Base-by-base conservation (phyloP, 2,797 vertebrate species). In the Microctenopoma stevenorrisi region DNA sequence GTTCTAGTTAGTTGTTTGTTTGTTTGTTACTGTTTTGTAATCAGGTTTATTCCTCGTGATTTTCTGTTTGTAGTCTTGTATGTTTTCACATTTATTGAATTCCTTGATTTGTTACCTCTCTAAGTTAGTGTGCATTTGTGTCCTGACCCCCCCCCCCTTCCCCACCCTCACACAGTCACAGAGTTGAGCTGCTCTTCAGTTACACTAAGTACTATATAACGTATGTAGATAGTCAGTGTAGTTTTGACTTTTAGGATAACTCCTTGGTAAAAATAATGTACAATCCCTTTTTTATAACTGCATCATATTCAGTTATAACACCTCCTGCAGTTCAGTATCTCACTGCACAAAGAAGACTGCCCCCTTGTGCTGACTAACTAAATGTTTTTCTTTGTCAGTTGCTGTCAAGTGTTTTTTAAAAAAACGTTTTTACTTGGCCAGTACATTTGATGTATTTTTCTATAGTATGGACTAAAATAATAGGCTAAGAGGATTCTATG, bases 301-400 rank as follows among this genome's bases (percentile, higher is more conserved):
- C 6, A 0, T 33, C 6, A 42, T 12, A 28, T 46, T 4, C n/a
- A 22, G 44, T n/a, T n/a, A 51, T 4, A 26, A 50, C 28, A 35
- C 3, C 22, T 7, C 2, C n/a, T 5, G 11, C 15, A 37, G 47
- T n/a, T 9, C 8, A 26, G 1, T n/a, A 1, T 40, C 15, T 47
- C 25, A 55, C 7, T 60, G 53, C 6, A 25, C 13, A 38, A 30
- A 62, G 74, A 37, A 79, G n/a, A 70, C 76, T 83, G 88, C 82
- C 88, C 79, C 67, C 89, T 72, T 65, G 85, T 89, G 89, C 42
- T 74, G 1, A 58, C 25, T 50, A 0, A 16, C 2, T 14, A 15
- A 3, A 12, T 54, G 0, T 42, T 33, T 47, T 18, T 46, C n/a
- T 42, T n/a, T 28, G 26, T 65, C 22, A 28, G 5, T 43, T 18